Base-by-base conservation (phyloP, 2,888 invertebrate species). In the Hartigia nigra region DNA sequence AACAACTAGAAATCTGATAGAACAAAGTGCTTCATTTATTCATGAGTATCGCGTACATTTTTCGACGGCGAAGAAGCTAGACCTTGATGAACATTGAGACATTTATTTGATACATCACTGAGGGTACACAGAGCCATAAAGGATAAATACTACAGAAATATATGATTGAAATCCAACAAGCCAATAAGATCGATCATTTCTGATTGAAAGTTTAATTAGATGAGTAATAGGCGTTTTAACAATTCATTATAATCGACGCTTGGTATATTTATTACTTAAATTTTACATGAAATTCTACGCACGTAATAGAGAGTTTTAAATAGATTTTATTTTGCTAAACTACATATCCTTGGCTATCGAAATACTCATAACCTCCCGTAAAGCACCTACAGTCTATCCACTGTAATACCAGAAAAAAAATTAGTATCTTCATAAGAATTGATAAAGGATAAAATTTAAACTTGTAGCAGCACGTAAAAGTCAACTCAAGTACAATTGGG, bases 281-380 rank as follows among this genome's bases (percentile, higher is more conserved):
- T 72, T 72, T 72, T 14, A 72, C 34, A 72, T 23, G 72, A 32
- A 72, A 14, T 12, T 31, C 14, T 72, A 72, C 9, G 72, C 31
- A 34, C 31, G 12, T 72, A 31, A 72, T 72, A 72, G 72, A 72
- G 72, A 72, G 72, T 72, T 72, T 72, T 72, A 72, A 55, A 72
- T 72, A 72, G 31, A 72, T 12, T 12, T 14, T 72, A 72, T 34
- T 72, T 12, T 72, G 32, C 72, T 72, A 72, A 9, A 31, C 31
- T 72, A 31, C 72, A 31, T 34, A 55, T 55, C 34, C 34, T 31
- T 72, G 72, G 14, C 55, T 55, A 23, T 23, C 23, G 14, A 34
- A 31, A 72, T 31, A 72, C 34, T 72, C 34, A 31, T 32, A 11
- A 34, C 72, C 31, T 72, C 14, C 12, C 12, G 72, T 72, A 72